These are phyloP conservation scores for Eublepharis macularius DNA, from an alignment of 2,113 vertebrate genomes.

Conservation along the genomic window DNA sequence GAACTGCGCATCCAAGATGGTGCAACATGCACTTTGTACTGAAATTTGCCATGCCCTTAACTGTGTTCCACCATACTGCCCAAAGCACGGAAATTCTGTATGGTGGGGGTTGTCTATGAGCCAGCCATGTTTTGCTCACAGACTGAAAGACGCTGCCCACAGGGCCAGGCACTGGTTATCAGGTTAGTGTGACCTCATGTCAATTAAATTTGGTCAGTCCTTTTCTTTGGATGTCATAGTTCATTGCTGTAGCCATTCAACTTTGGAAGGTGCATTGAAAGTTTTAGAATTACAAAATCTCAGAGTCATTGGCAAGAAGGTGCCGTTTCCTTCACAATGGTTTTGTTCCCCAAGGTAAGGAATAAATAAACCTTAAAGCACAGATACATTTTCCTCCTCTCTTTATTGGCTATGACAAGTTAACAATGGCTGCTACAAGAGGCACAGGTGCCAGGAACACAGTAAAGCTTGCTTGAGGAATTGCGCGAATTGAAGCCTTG, in stretches of 20 bases:
- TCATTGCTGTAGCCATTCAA: neutral
- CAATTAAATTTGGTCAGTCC: neutral
- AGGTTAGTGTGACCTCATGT: neutral
- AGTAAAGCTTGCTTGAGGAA: neutral
- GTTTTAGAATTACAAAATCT: neutral
- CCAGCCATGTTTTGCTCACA: neutral
- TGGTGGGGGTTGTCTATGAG: too few relatives aligned
- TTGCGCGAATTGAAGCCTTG: neutral
- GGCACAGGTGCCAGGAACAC: neutral
- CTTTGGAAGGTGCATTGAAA: neutral
- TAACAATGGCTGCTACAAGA: constrained; percentile 2
- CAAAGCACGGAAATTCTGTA: too few relatives aligned
- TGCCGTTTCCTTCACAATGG: too few relatives aligned
- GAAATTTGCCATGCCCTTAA: neutral
- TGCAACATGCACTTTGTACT: neutral
- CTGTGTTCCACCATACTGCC: neutral
- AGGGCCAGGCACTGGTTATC: neutral
- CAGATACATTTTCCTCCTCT: neutral
- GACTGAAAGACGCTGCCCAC: neutral
- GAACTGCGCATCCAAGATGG: neutral
- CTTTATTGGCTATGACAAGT: constrained; percentile 23
- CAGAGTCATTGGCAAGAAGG: neutral
- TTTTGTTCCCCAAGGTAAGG: neutral
- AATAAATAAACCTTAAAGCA: neutral
- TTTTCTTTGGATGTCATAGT: neutral